Conservation (phyloP, 2,113 vertebrate genomes). For the Anoura caudifer region DNA sequence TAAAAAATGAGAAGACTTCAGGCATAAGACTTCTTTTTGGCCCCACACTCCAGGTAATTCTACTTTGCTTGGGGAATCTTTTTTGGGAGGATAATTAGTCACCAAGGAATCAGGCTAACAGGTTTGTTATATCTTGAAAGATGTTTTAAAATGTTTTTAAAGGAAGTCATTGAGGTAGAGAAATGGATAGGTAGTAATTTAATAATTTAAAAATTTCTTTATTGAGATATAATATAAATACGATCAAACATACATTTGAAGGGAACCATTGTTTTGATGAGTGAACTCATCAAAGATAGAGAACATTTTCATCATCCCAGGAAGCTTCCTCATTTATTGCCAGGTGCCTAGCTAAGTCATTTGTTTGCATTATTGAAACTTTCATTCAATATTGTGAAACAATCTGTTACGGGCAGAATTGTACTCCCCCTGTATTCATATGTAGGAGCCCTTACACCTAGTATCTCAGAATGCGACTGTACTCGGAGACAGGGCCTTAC, state of each 20-base stretch:
- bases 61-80: not conserved
- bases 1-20: not conserved
- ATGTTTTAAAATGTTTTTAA: not conserved
- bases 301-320: not conserved
- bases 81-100: not conserved
- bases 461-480: not conserved
- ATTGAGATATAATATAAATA: not conserved
- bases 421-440: not conserved
- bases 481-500: not conserved
- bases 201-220: not conserved
- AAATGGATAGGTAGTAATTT: not conserved
- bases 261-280: too few species aligned
- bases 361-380: not conserved
- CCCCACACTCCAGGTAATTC: not conserved
- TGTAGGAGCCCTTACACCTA: not conserved
- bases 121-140: not conserved
- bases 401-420: not conserved
- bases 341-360: not conserved
- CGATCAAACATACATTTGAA: not conserved
- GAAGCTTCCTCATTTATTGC: not conserved
- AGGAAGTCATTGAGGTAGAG: not conserved
- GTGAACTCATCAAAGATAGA: too few species aligned
- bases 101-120: not conserved
- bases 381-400: not conserved
- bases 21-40: not conserved